Base-by-base conservation (phyloP, 2,888 invertebrate species). In the Cheilosia pagana region DNA sequence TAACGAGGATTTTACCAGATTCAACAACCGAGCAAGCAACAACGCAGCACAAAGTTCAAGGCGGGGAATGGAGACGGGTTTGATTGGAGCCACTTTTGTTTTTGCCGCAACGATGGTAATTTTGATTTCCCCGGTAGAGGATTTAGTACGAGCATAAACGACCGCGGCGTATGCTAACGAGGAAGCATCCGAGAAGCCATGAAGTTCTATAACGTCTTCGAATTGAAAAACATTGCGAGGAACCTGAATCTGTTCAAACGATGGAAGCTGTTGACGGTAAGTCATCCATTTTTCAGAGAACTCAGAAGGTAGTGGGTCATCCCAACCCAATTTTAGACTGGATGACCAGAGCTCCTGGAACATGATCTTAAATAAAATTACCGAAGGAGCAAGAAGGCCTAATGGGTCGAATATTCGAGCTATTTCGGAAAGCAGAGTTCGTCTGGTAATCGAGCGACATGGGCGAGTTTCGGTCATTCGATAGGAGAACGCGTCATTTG, bases 131-230 rank as follows among this genome's bases (percentile, higher is more conserved):
- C n/a, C n/a, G n/a, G n/a, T n/a, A n/a, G n/a, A 10, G 23, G 53
- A 41, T 12, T 12, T 16, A 0, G 43, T 23, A 6, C 70, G 75
- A 63, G 70, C 57, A 41, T 76, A 71, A 12, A 82, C 71, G 4
- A 77, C 67, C 0, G 82, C 71, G 8, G 71, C 45, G n/a, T 45
- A 82, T 10, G 82, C 72, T 2, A 60, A 5, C 23, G 67, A 67
- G 3, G n/a, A n/a, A n/a, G 67, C 53, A 16, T 67, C 53, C 5
- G 28, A 41, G 8, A 67, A 67, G 2, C 67, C 53, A 14, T 67
- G 67, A 0, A 67, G 53, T 6, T 67, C 67, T 5, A 65, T 31
- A 12, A 6, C 14, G 6, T 41, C 28, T 4, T n/a, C 23, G 10
- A 41, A 19, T 43, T 39, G 16, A 19, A 62, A 60, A n/a, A 25